phyloP scores from a whole-genome alignment of 2,888 invertebrate species.

The Petrolisthes cinctipes region DNA sequence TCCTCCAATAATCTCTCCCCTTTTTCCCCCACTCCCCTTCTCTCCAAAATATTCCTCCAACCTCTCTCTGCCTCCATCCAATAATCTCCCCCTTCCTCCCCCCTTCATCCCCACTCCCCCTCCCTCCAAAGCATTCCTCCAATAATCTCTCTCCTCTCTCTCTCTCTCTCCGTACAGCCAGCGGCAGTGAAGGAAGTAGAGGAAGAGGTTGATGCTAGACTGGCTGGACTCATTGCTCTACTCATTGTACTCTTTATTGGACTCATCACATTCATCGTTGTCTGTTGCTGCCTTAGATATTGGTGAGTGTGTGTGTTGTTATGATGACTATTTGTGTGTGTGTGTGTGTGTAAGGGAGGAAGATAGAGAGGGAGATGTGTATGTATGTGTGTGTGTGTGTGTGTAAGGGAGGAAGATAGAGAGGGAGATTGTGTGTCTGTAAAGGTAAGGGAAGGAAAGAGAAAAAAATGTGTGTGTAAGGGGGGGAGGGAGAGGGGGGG shows the following conservation, averaged over 20 bases:
- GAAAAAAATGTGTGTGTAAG: too few relatives aligned
- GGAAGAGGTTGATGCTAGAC: constrained; percentile 86
- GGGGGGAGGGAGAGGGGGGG: background rate
- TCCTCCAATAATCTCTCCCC: too few relatives aligned
- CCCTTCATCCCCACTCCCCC: too few relatives aligned
- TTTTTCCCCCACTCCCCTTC: too few relatives aligned
- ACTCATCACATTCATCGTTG: constrained; percentile 85
- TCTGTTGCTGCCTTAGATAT: constrained; percentile 85
- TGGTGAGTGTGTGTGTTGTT: constrained; percentile 33
- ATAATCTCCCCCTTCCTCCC: too few relatives aligned
- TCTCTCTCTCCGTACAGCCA: constrained; percentile 72
- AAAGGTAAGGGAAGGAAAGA: too few relatives aligned
- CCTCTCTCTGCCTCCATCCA: too few relatives aligned
- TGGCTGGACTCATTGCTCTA: constrained; percentile 87
- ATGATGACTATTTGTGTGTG: background rate
- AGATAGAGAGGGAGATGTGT: background rate
- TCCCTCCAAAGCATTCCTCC: too few relatives aligned
- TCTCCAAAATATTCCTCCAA: too few relatives aligned
- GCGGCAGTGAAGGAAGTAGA: constrained; percentile 78
- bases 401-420: background rate
- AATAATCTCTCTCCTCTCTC: background rate
- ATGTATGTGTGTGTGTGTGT: background rate
- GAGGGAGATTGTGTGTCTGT: background rate
- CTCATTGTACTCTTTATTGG: constrained; percentile 88
- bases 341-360: background rate